Percentiles rank a stretch among this genome's conserved stretches.
phyloP scores from a whole-genome alignment of 1,140 invertebrate species.

The Portunus trituberculatus region DNA sequence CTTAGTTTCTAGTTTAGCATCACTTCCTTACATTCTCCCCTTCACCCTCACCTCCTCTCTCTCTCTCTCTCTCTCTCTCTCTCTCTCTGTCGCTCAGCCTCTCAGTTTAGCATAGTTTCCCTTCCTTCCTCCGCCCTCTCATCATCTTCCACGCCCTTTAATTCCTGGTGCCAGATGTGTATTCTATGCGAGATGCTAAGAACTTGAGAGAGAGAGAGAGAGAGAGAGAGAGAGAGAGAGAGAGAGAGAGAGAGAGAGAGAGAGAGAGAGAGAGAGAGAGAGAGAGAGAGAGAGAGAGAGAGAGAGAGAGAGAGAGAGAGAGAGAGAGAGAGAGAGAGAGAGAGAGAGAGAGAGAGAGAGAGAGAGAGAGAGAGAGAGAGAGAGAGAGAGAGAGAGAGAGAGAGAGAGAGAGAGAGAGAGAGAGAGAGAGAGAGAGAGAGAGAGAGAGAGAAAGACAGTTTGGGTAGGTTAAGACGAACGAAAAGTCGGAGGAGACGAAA shows the following conservation, averaged over 20 bases:
- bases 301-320: neutral
- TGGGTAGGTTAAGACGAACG: too few species aligned
- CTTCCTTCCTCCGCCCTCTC: neutral
- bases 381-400: too few species aligned
- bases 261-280: too few species aligned
- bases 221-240: too few species aligned
- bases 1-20: neutral
- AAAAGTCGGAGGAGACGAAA: too few species aligned
- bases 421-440: too few species aligned
- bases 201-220: neutral
- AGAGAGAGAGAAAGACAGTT: too few species aligned
- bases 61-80: constrained; percentile 52
- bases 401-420: too few species aligned
- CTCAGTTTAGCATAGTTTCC: neutral
- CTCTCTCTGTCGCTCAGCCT: constrained; percentile 3
- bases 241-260: too few species aligned
- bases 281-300: neutral
- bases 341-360: too few species aligned
- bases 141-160: neutral
- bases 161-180: neutral
- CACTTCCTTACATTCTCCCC: neutral
- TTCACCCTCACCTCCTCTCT: constrained; percentile 32
- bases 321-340: too few species aligned
- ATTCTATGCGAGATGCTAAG: neutral
- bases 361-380: too few species aligned